Conservation (phyloP, 2,113 vertebrate species). For the Saguinus imperator region DNA sequence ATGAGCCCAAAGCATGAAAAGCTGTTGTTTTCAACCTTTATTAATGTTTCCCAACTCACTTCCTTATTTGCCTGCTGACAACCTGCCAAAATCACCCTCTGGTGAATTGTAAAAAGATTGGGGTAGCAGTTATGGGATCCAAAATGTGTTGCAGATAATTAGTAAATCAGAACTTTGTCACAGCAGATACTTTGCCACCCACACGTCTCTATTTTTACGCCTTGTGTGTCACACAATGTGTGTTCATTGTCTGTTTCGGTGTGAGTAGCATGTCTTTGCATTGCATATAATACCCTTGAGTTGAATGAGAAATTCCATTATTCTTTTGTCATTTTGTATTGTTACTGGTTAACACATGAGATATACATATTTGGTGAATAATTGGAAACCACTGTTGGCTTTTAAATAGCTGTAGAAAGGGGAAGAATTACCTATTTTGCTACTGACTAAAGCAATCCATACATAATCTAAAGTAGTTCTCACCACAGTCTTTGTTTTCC, state of each 20-base stretch:
- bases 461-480: background rate
- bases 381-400: background rate
- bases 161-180: conserved; percentile 81
- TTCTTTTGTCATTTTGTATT: conserved; percentile 53
- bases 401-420: background rate
- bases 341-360: conserved; percentile 44
- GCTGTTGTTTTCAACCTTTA: conserved; percentile 81
- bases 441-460: background rate
- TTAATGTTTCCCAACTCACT: conserved; percentile 82
- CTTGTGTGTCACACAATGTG: conserved; percentile 51
- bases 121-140: conserved; percentile 75
- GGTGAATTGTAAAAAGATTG: conserved; percentile 81
- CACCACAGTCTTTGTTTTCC: conserved; percentile 19
- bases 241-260: conserved; percentile 65
- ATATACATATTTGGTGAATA: conserved; percentile 45
- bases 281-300: conserved; percentile 26
- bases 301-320: conserved; percentile 57
- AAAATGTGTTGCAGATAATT: conserved; percentile 81
- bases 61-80: conserved; percentile 80
- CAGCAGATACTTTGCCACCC: conserved; percentile 78
- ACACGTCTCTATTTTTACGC: conserved; percentile 81
- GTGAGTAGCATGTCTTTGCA: background rate
- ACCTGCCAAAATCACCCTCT: conserved; percentile 82
- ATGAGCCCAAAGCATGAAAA: conserved; percentile 76
- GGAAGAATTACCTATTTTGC: background rate